A percentile compares a stretch with the other conserved stretches of the same genome.
These are phyloP conservation scores for Okamejei kenojei DNA, from an alignment of 2,797 vertebrate genomes.

Conservation along the genomic window DNA sequence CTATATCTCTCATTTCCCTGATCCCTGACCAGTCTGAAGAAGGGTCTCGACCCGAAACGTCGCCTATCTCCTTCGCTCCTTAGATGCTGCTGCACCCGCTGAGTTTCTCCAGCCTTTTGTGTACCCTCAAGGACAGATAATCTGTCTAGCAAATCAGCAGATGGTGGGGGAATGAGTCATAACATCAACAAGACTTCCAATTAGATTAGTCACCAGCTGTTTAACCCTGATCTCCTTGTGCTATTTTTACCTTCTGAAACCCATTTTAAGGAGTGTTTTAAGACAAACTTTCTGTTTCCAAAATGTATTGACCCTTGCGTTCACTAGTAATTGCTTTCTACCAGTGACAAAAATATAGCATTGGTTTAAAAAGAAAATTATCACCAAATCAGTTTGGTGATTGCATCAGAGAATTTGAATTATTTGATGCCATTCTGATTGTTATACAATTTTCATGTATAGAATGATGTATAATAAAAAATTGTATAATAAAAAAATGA, in stretches of 20 bases:
- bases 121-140: neutral
- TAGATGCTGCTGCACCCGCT: too few relatives aligned
- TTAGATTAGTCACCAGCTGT: neutral
- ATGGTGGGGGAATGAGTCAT: neutral
- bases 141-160: neutral
- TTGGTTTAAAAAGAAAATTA: neutral
- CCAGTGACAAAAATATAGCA: neutral
- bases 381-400: neutral
- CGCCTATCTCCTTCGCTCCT: too few relatives aligned
- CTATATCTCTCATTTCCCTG: too few relatives aligned
- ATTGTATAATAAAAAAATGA: neutral
- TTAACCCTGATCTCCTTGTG: neutral
- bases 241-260: neutral
- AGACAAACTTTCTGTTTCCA: neutral
- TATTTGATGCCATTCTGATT: neutral
- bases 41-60: too few relatives aligned
- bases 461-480: neutral
- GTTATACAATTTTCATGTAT: neutral
- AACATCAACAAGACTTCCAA: neutral
- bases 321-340: neutral
- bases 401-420: neutral
- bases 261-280: neutral
- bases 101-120: too few relatives aligned
- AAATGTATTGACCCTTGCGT: neutral
- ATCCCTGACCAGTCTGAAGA: too few relatives aligned